Base-by-base conservation (phyloP, 2,113 vertebrate species). In the Myotis brandtii region DNA sequence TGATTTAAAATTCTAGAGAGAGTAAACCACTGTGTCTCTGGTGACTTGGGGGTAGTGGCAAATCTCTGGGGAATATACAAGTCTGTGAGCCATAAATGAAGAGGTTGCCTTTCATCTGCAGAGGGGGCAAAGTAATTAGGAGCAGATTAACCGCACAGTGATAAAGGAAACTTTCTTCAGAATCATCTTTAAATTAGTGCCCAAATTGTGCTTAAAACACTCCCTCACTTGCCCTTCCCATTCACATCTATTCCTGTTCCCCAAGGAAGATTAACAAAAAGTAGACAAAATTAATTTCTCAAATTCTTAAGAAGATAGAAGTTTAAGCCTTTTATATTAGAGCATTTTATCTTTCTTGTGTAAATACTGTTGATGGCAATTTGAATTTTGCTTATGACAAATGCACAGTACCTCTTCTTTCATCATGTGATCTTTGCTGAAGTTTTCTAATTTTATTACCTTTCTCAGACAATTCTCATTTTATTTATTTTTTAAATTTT, bases 331-430 rank as follows among this genome's bases (percentile, higher is more conserved):
- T 23, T 92, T 52, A 23, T 54, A 30, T 89, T 34, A 48, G 69
- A 73, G 27, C 30, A 52, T 27, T 40, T 95, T 66, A 17, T 83
- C 34, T 17, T 62, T 90, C 62, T 90, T 80, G 27, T 70, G 43
- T n/a, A 72, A 56, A 70, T 94, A 83, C 7, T 81, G 0, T 66
- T 59, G 37, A 37, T 69, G 14, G 21, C 76, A 72, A 91, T 91
- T 87, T 82, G 37, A 75, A 88, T 95, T 81, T 93, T 88, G 64
- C 59, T 94, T 94, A 43, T 80, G 62, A 90, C 3, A 80, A 96
- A 95, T 48, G 43, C 79, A 69, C 18, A 70, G 75, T 34, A 72
- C 76, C 5, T 34, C 4, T 82, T 81, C 20, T 79, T 90, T 32
- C 16, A 50, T 66, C 9, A 8, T 21, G 9, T 59, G 76, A 86